Conservation (phyloP, 1,140 invertebrate species). For the Melitaea cinxia region DNA sequence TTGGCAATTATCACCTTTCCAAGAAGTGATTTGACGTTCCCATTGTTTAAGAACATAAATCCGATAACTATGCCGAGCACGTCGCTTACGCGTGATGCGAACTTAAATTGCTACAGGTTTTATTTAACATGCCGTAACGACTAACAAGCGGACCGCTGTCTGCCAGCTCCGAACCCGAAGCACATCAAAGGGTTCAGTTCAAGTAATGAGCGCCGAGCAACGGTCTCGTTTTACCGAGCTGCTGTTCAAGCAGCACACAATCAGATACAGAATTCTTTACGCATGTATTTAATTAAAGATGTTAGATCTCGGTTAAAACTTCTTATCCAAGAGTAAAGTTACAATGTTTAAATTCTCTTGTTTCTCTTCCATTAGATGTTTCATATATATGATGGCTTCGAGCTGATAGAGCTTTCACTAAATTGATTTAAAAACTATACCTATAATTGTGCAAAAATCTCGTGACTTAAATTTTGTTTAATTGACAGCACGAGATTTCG, state of each 20-base stretch:
- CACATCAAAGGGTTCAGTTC: conserved; percentile 50
- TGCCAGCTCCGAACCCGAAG: conserved; percentile 37
- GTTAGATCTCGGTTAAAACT: not conserved
- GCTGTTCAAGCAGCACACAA: not conserved
- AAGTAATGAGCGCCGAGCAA: conserved; percentile 47
- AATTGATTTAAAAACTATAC: no score
- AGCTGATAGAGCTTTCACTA: no score
- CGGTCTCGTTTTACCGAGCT: conserved; percentile 25
- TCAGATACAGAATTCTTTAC: not conserved
- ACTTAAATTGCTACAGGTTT: conserved; percentile 64
- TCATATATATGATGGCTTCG: no score
- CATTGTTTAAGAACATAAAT: conserved; percentile 52
- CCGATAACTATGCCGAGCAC: conserved; percentile 48
- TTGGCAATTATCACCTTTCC: conserved; percentile 53
- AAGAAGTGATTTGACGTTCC: conserved; percentile 55
- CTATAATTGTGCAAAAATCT: no score
- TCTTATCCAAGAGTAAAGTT: no score
- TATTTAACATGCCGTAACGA: conserved; percentile 54
- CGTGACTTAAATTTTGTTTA: conserved; percentile 38
- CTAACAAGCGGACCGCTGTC: conserved; percentile 61
- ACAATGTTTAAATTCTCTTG: no score
- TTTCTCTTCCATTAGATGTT: no score
- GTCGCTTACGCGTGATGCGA: conserved; percentile 56
- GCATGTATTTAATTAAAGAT: not conserved
- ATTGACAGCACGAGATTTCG: conserved; percentile 39